A percentile compares a stretch with the other conserved stretches of the same genome.
Conservation (phyloP, 2,888 invertebrate species). For the Drosophila longiperda region DNA sequence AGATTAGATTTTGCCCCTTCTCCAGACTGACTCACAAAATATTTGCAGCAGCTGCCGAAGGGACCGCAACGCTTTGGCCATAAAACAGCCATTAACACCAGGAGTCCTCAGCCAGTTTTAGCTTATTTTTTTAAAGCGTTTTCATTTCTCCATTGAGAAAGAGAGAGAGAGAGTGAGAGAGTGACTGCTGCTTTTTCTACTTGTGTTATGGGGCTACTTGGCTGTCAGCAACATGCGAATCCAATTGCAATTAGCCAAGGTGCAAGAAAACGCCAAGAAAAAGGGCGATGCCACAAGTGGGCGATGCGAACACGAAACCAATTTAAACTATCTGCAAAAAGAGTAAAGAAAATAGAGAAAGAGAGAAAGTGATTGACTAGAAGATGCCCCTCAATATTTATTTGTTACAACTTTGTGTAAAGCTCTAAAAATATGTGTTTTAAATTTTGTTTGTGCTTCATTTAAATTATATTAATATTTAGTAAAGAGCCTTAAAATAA, state of each 20-base stretch:
- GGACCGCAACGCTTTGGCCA: slow-evolving; percentile 74
- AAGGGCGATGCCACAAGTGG: slow-evolving; percentile 38
- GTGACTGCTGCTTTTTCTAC: slow-evolving; percentile 9
- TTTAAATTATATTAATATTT: neutral
- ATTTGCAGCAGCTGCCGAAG: slow-evolving; percentile 50
- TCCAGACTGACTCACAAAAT: slow-evolving; percentile 45
- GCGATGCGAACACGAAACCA: slow-evolving; percentile 71
- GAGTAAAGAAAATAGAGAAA: neutral
- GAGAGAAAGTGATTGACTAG: neutral
- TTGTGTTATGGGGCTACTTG: slow-evolving; percentile 45
- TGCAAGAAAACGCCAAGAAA: slow-evolving; percentile 68
- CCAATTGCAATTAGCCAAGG: slow-evolving; percentile 84
- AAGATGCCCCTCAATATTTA: neutral
- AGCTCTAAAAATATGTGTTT: neutral
- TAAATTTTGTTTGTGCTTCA: neutral
- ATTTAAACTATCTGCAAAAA: slow-evolving; percentile 44
- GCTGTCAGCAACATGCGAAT: slow-evolving; percentile 83
- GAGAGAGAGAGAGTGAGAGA: slow-evolving; percentile 5
- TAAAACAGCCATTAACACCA: slow-evolving; percentile 83
- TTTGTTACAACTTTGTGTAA: neutral
- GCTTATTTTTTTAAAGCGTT: slow-evolving; percentile 59
- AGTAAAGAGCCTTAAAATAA: neutral
- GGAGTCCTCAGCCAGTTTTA: slow-evolving; percentile 41
- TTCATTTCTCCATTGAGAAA: slow-evolving; percentile 40
- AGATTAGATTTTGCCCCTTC: slow-evolving; percentile 69